Conservation (phyloP, 2,888 invertebrate genomes). For the Sialis fuliginosa region DNA sequence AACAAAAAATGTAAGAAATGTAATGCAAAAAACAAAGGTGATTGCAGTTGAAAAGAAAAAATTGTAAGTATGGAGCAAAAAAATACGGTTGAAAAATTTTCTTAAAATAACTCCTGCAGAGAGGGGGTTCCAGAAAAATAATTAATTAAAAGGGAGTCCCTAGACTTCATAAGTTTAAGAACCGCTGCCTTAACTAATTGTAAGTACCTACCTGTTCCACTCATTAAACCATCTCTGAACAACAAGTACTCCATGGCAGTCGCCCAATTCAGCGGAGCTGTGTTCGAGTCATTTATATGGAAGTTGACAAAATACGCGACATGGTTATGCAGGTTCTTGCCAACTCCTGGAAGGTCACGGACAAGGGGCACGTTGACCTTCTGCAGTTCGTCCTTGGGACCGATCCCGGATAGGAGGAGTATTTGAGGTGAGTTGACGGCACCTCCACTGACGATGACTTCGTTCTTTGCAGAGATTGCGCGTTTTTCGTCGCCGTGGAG, state of each 20-base stretch:
- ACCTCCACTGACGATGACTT: slow-evolving; percentile 47
- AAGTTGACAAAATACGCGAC: slow-evolving; percentile 66
- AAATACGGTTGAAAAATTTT: no score
- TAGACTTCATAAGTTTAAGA: no score
- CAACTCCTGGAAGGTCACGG: slow-evolving; percentile 63
- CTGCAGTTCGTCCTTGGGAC: slow-evolving; percentile 52
- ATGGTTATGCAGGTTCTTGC: slow-evolving; percentile 72
- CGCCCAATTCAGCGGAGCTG: slow-evolving; percentile 76
- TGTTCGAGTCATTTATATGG: slow-evolving; percentile 68
- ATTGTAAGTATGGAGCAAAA: no score
- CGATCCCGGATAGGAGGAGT: slow-evolving; percentile 77
- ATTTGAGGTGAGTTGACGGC: slow-evolving; percentile 91
- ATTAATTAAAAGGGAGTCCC: no score
- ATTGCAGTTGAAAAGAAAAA: no score
- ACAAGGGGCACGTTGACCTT: slow-evolving; percentile 41
- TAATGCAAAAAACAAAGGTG: no score
- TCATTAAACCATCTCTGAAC: slow-evolving; percentile 77
- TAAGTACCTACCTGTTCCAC: slow-evolving; percentile 50
- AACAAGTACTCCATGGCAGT: slow-evolving; percentile 81
- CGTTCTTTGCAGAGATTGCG: slow-evolving; percentile 44
- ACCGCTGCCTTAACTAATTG: background rate
- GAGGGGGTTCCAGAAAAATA: no score
- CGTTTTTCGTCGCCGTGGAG: slow-evolving; percentile 37
- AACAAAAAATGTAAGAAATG: no score
- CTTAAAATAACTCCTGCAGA: no score